These are phyloP conservation scores for Lasioglossum pauxillum DNA, from an alignment of 2,888 invertebrate genomes.

Conservation along the genomic window DNA sequence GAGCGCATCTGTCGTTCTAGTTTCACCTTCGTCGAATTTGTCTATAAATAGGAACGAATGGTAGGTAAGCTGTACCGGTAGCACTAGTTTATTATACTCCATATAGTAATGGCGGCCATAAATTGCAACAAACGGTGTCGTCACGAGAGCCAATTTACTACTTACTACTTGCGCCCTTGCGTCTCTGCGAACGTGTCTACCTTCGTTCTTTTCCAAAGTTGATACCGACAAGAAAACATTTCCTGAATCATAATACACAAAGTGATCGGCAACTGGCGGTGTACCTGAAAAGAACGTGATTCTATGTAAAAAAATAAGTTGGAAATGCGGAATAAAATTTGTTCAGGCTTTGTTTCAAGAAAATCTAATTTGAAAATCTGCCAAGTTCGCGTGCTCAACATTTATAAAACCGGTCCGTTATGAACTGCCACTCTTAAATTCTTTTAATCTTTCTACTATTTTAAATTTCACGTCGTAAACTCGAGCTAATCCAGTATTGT, in stretches of 20 bases:
- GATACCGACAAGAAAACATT: neutral
- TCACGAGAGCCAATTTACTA: slow-evolving; percentile 71
- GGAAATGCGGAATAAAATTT: neutral
- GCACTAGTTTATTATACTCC: slow-evolving; percentile 69
- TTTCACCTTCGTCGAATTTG: slow-evolving; percentile 67
- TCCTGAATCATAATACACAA: neutral
- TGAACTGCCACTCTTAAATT: too few relatives aligned
- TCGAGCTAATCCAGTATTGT: neutral
- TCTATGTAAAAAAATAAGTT: neutral
- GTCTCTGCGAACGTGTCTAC: slow-evolving; percentile 45
- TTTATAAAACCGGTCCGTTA: too few relatives aligned
- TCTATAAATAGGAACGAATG: slow-evolving; percentile 74
- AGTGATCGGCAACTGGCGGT: neutral
- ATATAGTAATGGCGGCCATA: slow-evolving; percentile 72
- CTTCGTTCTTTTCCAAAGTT: slow-evolving; percentile 48
- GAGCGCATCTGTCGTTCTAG: slow-evolving; percentile 58
- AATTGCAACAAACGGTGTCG: slow-evolving; percentile 73
- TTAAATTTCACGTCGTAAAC: neutral
- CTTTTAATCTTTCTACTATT: too few relatives aligned
- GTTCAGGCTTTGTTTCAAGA: neutral
- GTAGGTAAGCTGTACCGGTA: slow-evolving; percentile 65
- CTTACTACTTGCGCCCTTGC: slow-evolving; percentile 66
- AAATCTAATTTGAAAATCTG: neutral
- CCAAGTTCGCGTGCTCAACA: neutral
- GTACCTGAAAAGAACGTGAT: neutral